These are phyloP conservation scores for Haliaeetus leucogaster DNA, from an alignment of 2,113 vertebrate genomes.

Conservation along the genomic window DNA sequence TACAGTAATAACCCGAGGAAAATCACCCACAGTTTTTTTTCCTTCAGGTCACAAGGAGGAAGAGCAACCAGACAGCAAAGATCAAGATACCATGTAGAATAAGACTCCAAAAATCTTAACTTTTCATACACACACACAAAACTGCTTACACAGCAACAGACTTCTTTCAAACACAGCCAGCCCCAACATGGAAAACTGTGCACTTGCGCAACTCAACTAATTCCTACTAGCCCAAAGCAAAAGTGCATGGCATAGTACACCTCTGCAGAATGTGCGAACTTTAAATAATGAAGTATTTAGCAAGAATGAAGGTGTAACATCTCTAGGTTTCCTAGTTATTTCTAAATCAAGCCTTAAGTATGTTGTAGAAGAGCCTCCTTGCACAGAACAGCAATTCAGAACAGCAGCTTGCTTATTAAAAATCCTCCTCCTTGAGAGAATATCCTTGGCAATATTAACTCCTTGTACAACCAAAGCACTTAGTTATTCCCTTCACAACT, in stretches of 20 bases:
- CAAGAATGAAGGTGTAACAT: neutral
- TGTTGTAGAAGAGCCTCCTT: neutral
- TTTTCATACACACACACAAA: neutral
- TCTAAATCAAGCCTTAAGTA: neutral
- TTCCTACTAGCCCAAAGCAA: neutral
- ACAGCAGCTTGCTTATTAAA: neutral
- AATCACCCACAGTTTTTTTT: neutral
- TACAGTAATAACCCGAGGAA: neutral
- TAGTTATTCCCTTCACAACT: neutral
- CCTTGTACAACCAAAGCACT: neutral
- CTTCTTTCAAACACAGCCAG: neutral
- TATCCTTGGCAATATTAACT: neutral
- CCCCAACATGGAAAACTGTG: accelerated
- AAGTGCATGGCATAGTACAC: accelerated
- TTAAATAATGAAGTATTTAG: neutral
- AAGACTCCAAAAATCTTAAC: neutral
- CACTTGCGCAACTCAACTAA: neutral
- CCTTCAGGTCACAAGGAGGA: neutral
- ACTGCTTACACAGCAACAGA: neutral
- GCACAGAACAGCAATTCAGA: neutral
- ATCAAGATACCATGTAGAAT: accelerated
- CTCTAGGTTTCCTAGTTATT: neutral
- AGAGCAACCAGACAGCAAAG: neutral
- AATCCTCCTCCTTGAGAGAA: neutral
- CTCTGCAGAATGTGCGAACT: neutral